phyloP scores from a whole-genome alignment of 2,888 invertebrate genomes.

The Ectemnius cavifrons region DNA sequence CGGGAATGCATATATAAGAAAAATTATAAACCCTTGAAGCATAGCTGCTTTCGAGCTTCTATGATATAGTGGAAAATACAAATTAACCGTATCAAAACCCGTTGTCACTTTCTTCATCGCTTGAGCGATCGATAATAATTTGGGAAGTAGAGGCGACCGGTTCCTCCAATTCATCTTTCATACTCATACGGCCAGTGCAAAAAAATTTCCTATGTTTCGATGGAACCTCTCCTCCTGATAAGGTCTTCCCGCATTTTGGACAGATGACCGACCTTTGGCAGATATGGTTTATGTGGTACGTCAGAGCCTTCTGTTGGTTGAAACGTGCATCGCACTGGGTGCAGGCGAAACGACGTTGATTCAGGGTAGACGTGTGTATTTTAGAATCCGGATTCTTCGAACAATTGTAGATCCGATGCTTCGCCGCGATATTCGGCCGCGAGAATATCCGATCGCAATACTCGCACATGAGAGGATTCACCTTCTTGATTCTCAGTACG shows the following conservation, averaged over 20 bases:
- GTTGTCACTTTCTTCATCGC: no score
- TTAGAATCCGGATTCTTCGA: not conserved
- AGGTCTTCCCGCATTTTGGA: not conserved
- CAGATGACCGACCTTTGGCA: conserved; percentile 20
- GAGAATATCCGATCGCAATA: not conserved
- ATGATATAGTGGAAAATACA: no score
- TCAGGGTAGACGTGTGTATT: not conserved
- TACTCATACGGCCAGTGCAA: no score
- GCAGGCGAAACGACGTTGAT: not conserved
- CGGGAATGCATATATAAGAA: no score
- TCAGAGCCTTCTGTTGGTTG: not conserved
- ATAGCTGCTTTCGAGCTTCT: no score
- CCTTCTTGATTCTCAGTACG: not conserved
- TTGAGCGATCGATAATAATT: no score
- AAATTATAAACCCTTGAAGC: no score
- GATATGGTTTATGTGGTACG: conserved; percentile 22
- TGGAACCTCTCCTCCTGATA: rapidly evolving
- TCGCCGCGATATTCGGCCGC: rapidly evolving
- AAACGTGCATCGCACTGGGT: not conserved
- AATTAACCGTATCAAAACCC: no score
- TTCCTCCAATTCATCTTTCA: no score
- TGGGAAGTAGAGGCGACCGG: no score
- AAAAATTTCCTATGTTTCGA: not conserved
- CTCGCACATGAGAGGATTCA: not conserved
- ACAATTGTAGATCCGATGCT: conserved; percentile 24